Conservation (phyloP, 2,797 vertebrate species). For the Dermochelys coriacea region DNA sequence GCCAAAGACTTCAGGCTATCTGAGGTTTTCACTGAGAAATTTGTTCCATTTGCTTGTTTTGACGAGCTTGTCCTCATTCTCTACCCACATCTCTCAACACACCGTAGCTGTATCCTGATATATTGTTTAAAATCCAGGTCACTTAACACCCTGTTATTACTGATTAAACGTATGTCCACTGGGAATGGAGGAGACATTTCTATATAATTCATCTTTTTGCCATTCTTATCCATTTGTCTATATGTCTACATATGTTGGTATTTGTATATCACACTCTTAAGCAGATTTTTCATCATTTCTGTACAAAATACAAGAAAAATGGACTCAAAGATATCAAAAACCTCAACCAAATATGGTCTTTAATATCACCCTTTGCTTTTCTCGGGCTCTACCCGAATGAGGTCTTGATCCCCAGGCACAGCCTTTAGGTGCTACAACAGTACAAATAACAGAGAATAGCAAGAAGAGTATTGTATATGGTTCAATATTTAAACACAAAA, state of each 20-base stretch:
- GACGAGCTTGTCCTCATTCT: background rate
- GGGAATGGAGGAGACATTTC: background rate
- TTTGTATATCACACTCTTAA: background rate
- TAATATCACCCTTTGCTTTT: constrained; percentile 30
- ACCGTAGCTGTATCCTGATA: background rate
- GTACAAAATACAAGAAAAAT: background rate
- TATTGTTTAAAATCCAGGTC: background rate
- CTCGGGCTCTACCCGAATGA: background rate
- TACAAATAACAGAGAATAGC: background rate
- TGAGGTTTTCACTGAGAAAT: background rate
- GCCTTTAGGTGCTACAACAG: background rate
- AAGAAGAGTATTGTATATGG: background rate
- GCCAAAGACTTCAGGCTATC: background rate
- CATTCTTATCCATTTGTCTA: constrained; percentile 41
- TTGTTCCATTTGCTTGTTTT: background rate
- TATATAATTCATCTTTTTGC: constrained; percentile 24
- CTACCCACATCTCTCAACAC: background rate
- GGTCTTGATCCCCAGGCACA: background rate
- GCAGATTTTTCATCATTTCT: background rate
- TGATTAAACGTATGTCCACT: constrained; percentile 35
- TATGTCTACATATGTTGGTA: constrained; percentile 16
- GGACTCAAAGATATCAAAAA: background rate
- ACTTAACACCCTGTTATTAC: constrained; percentile 47
- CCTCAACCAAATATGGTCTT: background rate
- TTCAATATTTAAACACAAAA: background rate